phyloP scores from a whole-genome alignment of 2,113 vertebrate genomes.

The Rhabdomys dilectus region DNA sequence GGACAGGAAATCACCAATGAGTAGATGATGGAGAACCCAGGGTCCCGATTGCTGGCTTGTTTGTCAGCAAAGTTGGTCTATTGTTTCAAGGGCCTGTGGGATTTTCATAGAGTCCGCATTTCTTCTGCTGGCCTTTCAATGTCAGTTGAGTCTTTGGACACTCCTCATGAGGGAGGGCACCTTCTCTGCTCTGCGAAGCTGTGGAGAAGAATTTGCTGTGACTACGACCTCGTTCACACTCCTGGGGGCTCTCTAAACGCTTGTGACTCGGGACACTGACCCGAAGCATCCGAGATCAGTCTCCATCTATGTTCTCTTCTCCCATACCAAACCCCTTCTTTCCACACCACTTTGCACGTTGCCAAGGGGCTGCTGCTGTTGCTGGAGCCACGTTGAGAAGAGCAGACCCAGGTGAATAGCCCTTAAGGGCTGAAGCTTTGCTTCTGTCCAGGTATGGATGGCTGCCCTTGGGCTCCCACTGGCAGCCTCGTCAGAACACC shows the following conservation, averaged over 20 bases:
- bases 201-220: background rate
- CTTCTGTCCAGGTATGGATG: background rate
- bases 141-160: background rate
- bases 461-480: background rate
- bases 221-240: background rate
- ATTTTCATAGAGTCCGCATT: background rate
- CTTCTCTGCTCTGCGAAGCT: background rate
- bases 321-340: conserved; percentile 11
- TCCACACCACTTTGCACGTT: background rate
- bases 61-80: background rate
- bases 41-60: conserved; percentile 47
- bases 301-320: background rate
- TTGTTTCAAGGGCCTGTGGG: background rate
- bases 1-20: conserved; percentile 20
- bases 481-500: background rate
- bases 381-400: background rate
- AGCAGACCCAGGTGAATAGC: background rate
- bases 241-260: background rate
- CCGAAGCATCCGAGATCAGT: background rate
- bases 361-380: background rate
- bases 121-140: conserved; percentile 41
- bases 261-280: background rate
- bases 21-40: background rate
- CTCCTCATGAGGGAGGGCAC: background rate
- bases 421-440: background rate